Evolutionary conservation across 2,888 invertebrate species (phyloP).

Genomic region (Baccha elongata): DNA sequence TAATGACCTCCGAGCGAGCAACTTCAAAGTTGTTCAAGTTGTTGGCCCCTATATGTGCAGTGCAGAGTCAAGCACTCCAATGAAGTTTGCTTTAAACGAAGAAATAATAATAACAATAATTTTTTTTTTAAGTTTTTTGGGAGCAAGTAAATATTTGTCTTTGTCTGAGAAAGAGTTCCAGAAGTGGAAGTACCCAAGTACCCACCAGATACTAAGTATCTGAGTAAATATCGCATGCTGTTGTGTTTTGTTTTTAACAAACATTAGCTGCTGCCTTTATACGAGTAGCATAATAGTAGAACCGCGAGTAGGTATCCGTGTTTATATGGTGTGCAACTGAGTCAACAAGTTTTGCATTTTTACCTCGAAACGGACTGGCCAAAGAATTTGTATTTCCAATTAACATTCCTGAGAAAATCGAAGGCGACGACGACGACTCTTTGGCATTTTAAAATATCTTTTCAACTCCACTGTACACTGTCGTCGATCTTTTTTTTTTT

Average conservation of each 20-base stretch:
- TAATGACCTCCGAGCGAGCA: conserved; percentile 69
- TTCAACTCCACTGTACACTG: conserved; percentile 42
- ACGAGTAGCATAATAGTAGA: not conserved
- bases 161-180: conserved; percentile 61
- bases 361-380: conserved; percentile 70
- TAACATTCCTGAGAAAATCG: conserved; percentile 62
- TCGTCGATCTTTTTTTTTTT: not conserved
- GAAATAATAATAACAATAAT: conserved; percentile 42
- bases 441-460: conserved; percentile 59
- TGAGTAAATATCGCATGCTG: conserved; percentile 36
- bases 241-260: not conserved
- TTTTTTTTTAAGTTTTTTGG: conserved; percentile 56
- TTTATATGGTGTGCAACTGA: conserved; percentile 68
- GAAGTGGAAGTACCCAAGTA: conserved; percentile 58
- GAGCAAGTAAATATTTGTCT: conserved; percentile 72
- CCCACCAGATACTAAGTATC: conserved; percentile 39
- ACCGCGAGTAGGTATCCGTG: not conserved
- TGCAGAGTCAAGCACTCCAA: conserved; percentile 34
- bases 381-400: conserved; percentile 73
- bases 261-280: not conserved
- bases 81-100: conserved; percentile 45
- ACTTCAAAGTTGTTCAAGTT: conserved; percentile 71
- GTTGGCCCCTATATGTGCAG: conserved; percentile 55
- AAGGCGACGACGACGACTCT: conserved; percentile 55
- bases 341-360: conserved; percentile 73